Percentiles rank a stretch among this genome's conserved stretches.
These are phyloP conservation scores for Pontoporia blainvillei DNA, from an alignment of 2,113 vertebrate genomes.

Conservation along the genomic window DNA sequence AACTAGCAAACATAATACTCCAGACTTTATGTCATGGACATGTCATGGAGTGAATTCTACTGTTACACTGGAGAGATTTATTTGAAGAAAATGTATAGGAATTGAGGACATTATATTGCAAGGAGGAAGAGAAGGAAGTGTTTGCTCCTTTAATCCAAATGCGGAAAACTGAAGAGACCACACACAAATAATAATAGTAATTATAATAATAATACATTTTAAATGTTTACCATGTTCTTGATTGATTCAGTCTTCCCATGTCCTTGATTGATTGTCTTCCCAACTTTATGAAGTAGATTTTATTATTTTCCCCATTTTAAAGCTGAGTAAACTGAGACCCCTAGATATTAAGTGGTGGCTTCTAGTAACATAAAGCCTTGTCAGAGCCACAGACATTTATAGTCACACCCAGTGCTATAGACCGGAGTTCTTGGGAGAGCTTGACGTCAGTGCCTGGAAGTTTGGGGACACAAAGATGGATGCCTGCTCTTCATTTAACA, in stretches of 20 bases:
- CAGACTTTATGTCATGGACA: neutral
- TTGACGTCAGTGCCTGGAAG: neutral
- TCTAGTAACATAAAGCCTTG: neutral
- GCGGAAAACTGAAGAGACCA: neutral
- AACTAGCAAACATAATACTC: neutral
- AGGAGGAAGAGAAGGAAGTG: too few species aligned
- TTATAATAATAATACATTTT: neutral
- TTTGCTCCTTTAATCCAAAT: too few species aligned
- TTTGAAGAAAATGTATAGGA: neutral
- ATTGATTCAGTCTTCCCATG: neutral
- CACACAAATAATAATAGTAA: too few species aligned
- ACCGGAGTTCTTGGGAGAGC: neutral
- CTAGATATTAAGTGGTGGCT: neutral
- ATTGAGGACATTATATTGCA: neutral
- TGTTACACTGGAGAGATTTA: neutral
- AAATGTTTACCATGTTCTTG: neutral
- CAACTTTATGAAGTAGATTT: neutral
- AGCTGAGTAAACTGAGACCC: neutral
- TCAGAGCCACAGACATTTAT: neutral
- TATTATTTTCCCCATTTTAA: neutral
- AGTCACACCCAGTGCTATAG: accelerated
- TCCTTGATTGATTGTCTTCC: neutral
- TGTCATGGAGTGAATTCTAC: neutral
- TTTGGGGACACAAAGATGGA: neutral
- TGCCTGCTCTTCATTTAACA: neutral